phyloP scores from a whole-genome alignment of 2,797 vertebrate species.

The Premnoplex brunnescens region DNA sequence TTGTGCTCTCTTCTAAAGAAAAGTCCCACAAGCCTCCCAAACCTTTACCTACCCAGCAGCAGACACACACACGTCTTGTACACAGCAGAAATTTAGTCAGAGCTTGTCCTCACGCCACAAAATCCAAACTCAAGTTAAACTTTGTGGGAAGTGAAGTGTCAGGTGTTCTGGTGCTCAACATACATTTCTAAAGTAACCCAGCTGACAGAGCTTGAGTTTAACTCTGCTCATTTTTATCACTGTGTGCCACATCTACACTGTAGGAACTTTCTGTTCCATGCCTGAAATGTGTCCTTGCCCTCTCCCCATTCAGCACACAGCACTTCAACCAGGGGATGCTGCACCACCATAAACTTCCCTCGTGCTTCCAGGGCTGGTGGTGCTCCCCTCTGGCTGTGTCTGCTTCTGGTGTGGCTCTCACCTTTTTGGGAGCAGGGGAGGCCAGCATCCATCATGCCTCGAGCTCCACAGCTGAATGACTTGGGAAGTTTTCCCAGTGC shows the following conservation, averaged over 20 bases:
- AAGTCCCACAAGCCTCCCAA: not conserved
- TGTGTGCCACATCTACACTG: rapidly evolving
- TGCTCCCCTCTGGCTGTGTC: not conserved
- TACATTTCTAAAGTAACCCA: not conserved
- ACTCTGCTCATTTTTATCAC: not conserved
- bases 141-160: rapidly evolving
- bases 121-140: not conserved
- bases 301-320: not conserved
- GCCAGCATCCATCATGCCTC: not conserved
- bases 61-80: rapidly evolving
- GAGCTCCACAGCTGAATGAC: constrained; percentile 3
- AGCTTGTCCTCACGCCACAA: not conserved
- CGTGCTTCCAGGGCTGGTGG: not conserved
- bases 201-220: not conserved
- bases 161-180: not conserved
- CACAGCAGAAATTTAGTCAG: not conserved
- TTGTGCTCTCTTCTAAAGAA: not conserved
- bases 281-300: not conserved
- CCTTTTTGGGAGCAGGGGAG: not conserved
- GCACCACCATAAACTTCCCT: not conserved
- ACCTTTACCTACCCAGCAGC: not conserved
- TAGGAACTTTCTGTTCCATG: not conserved
- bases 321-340: not conserved
- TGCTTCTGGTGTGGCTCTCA: not conserved
- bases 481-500: constrained; percentile 40